phyloP scores from a whole-genome alignment of 2,888 invertebrate species.

The Yponomeuta cagnagella region DNA sequence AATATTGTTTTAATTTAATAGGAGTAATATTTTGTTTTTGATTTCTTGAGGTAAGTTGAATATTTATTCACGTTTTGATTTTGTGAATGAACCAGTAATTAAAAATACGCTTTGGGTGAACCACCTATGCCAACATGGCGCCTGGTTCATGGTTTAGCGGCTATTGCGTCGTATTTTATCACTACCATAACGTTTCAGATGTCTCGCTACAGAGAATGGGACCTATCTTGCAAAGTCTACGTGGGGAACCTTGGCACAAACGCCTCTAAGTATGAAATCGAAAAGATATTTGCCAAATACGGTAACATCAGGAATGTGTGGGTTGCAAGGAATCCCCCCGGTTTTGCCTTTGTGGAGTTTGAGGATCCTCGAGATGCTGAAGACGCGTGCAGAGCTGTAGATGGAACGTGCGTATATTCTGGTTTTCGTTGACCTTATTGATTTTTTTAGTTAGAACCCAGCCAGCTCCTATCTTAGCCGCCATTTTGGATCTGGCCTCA shows the following conservation, averaged over 20 bases:
- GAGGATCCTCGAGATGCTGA: conserved; percentile 93
- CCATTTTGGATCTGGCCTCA: conserved; percentile 23
- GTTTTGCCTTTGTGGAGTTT: conserved; percentile 93
- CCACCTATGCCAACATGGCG: not conserved
- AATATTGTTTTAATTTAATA: no score
- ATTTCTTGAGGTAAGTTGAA: no score
- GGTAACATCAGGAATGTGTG: conserved; percentile 93
- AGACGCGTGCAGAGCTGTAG: conserved; percentile 88
- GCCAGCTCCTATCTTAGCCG: conserved; percentile 13
- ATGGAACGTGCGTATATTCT: conserved; percentile 76
- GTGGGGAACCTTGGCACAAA: conserved; percentile 94
- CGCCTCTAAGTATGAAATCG: conserved; percentile 92
- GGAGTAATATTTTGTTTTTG: no score
- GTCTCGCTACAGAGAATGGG: conserved; percentile 87
- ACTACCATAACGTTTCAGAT: conserved; percentile 49
- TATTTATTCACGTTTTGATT: no score
- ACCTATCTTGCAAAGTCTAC: conserved; percentile 92
- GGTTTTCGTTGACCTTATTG: not conserved
- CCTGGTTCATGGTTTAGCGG: not conserved
- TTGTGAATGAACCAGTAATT: not conserved
- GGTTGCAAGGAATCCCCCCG: conserved; percentile 95
- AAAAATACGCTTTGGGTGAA: not conserved
- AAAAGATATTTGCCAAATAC: conserved; percentile 90
- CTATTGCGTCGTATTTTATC: not conserved
- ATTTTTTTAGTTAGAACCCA: not conserved